Conservation (phyloP, 2,113 vertebrate species). For the Gallinago jamesoni region DNA sequence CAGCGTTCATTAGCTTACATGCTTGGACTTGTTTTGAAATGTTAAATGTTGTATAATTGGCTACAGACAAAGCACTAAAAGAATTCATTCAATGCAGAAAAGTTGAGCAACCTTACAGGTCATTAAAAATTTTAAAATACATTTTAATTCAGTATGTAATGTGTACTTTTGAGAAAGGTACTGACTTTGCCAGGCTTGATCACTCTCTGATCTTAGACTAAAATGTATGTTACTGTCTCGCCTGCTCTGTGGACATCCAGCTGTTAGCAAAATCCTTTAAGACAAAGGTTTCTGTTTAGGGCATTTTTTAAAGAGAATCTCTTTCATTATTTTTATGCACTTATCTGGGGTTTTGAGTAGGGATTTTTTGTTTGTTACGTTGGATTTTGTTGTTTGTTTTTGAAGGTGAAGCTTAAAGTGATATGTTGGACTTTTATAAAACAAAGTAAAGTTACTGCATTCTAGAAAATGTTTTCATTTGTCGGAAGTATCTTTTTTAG, state of each 20-base stretch:
- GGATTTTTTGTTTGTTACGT: not conserved
- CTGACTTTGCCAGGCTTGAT: not conserved
- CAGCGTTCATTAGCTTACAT: not conserved
- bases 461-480: not conserved
- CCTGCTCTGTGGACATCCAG: not conserved
- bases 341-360: not conserved
- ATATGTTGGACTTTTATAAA: not conserved
- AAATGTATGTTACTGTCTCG: not conserved
- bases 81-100: not conserved
- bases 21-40: constrained; percentile 12
- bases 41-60: not conserved
- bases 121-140: not conserved
- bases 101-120: not conserved
- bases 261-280: not conserved
- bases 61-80: not conserved
- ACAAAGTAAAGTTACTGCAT: not conserved
- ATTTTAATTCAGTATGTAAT: not conserved
- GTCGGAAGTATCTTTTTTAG: not conserved
- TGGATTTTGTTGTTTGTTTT: not conserved
- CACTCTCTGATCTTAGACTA: not conserved
- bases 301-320: not conserved
- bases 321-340: not conserved
- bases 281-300: not conserved
- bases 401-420: not conserved
- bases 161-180: not conserved